Percentiles rank a stretch among this genome's conserved stretches.
These are phyloP conservation scores for Oligia fasciuncula DNA, from an alignment of 2,888 invertebrate genomes.

Conservation along the genomic window DNA sequence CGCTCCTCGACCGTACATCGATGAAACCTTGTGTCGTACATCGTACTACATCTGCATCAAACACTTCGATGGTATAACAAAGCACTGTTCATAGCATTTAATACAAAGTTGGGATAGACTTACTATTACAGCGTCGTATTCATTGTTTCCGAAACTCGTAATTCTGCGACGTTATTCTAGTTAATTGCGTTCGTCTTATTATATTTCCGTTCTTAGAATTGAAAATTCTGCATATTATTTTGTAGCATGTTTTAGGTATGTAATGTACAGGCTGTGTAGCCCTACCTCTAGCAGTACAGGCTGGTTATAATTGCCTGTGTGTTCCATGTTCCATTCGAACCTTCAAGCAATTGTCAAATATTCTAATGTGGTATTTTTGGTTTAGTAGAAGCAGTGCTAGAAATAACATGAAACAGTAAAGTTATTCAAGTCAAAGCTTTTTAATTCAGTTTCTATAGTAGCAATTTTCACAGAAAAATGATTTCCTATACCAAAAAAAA, in stretches of 20 bases:
- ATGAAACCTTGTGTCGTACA: neutral
- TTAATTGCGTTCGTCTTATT: slow-evolving; percentile 21
- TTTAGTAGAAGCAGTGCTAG: too few species aligned
- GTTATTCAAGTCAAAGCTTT: too few species aligned
- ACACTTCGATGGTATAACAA: neutral
- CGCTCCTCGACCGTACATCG: neutral
- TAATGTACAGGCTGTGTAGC: too few species aligned
- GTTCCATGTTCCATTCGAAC: too few species aligned
- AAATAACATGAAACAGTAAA: too few species aligned
- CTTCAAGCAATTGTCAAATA: too few species aligned
- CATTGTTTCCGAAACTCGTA: slow-evolving; percentile 41
- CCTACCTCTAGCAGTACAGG: too few species aligned
- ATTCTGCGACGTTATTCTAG: slow-evolving; percentile 5
- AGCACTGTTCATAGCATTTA: neutral
- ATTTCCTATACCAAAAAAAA: too few species aligned
- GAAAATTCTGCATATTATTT: slow-evolving; percentile 12
- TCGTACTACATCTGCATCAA: neutral
- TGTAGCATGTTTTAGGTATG: neutral
- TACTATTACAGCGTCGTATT: slow-evolving; percentile 12
- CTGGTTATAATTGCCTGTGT: too few species aligned
- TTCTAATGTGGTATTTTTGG: too few species aligned
- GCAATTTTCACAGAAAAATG: too few species aligned
- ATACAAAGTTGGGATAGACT: slow-evolving; percentile 1
- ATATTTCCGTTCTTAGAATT: slow-evolving; percentile 15
- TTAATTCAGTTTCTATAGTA: too few species aligned